Base-by-base conservation (phyloP, 1,140 invertebrate species). In the Pseudomyrmex flavicornis region DNA sequence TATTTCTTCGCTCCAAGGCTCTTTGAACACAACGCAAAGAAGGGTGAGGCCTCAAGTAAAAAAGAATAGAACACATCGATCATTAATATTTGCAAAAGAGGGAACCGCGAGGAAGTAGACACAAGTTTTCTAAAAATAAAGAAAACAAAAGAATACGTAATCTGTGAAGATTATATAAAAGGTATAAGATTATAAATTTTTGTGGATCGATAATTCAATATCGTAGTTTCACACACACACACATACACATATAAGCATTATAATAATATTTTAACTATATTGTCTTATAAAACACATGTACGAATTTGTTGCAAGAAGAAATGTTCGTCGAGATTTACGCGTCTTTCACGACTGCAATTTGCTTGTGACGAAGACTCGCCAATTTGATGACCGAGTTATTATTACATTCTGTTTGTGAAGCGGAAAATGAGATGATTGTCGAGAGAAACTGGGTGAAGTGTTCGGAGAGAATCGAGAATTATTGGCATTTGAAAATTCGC, bases 81-180 rank as follows among this genome's bases (percentile, higher is more conserved):
- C 2, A 54, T n/a, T 72, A 70, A 80, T 72, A 80, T 80, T 80
- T 80, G 66, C 22, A 26, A 76, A 80, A 50, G 58, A 56, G 10
- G 2, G 17, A 44, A 1, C 4, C 5, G 15, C 20, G 44, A 62
- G 4, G 4, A n/a, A 44, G 17, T 26, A 56, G 12, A 75, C 35
- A 7, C 7, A 22, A 61, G 20, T 82, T 15, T 62, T 20, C 61
- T 63, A 35, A 56, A 59, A 82, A 48, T 61, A 58, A 48, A 20
- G n/a, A 17, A 52, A 17, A 8, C 26, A 22, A 61, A 2, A 44
- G 7, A 74, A 74, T 17, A 59, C 5, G 44, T 10, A 35, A 61
- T 52, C 35, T 35, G 35, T 35, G 35, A 35, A 35, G 52, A 48
- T 12, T 12, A 35, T 52, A 15, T 22, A 7, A 65, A 8, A 52